phyloP scores from a whole-genome alignment of 2,888 invertebrate genomes.

The Lamellibrachia satsuma region DNA sequence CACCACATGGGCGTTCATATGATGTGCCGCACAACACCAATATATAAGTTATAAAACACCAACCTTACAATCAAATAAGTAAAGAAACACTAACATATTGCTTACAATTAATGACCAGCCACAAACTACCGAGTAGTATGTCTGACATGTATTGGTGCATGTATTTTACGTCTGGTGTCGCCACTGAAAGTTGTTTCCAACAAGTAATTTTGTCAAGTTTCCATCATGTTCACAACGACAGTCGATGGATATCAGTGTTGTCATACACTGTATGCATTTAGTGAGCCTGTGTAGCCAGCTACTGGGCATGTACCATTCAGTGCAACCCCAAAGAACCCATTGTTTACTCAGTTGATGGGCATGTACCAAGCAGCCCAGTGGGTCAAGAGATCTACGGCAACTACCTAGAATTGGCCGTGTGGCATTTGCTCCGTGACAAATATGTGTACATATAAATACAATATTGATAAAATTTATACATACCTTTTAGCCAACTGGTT shows the following conservation, averaged over 20 bases:
- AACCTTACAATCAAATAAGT: neutral
- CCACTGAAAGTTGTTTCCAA: too few relatives aligned
- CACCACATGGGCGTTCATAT: too few relatives aligned
- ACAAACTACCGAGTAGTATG: neutral
- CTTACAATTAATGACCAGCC: neutral
- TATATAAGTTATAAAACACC: neutral
- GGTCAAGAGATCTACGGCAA: neutral
- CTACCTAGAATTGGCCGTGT: neutral
- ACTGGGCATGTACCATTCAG: too few relatives aligned
- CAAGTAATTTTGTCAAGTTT: too few relatives aligned
- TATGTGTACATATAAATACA: neutral
- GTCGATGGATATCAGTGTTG: neutral
- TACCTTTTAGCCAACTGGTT: neutral
- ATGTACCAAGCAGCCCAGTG: neutral
- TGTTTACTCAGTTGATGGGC: too few relatives aligned
- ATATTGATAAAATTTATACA: neutral
- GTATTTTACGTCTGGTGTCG: neutral
- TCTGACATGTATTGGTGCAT: neutral
- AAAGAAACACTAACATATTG: neutral
- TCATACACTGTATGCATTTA: neutral
- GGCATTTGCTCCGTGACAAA: neutral
- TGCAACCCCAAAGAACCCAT: too few relatives aligned
- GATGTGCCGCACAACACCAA: too few relatives aligned
- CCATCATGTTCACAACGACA: too few relatives aligned
- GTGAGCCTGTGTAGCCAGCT: too few relatives aligned